A percentile compares a stretch with the other conserved stretches of the same genome.
phyloP scores from a whole-genome alignment of 2,888 invertebrate species.

The Nematopogon swammerdamellus region DNA sequence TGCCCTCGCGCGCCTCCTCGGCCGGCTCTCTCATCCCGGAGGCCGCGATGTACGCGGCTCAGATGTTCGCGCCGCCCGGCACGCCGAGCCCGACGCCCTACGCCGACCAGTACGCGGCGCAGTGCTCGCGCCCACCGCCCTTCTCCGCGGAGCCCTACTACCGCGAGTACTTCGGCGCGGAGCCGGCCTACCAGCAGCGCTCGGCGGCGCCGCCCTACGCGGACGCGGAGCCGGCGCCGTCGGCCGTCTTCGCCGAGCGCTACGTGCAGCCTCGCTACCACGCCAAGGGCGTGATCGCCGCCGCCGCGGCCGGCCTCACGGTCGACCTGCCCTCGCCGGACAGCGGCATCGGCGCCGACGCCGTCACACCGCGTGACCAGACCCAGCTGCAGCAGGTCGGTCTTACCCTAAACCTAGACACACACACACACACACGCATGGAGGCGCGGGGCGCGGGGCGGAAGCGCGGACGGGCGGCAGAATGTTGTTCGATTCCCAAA shows the following conservation, averaged over 20 bases:
- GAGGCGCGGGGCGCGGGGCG: constrained; percentile 5
- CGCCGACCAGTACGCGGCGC: constrained; percentile 46
- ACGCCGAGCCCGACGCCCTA: constrained; percentile 65
- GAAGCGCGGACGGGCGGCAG: neutral
- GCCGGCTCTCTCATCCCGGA: constrained; percentile 59
- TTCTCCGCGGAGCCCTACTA: constrained; percentile 75
- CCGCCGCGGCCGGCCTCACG: constrained; percentile 77
- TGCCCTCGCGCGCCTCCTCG: constrained; percentile 59
- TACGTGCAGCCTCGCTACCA: constrained; percentile 70
- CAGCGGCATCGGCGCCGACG: constrained; percentile 92
- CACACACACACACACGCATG: constrained; percentile 16
- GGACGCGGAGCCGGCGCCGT: constrained; percentile 56
- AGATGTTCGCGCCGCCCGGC: constrained; percentile 67
- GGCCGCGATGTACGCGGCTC: constrained; percentile 65
- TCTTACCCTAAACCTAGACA: constrained; percentile 20
- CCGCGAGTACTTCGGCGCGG: constrained; percentile 73
- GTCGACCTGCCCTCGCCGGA: constrained; percentile 95
- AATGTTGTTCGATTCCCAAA: no score
- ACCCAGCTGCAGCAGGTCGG: constrained; percentile 86
- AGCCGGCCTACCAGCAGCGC: constrained; percentile 57
- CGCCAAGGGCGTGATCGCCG: constrained; percentile 69
- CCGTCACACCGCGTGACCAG: constrained; percentile 88
- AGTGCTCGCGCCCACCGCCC: constrained; percentile 39
- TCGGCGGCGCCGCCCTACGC: constrained; percentile 55
- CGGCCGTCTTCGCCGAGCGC: constrained; percentile 64